These are phyloP conservation scores for Calameuta idolon DNA, from an alignment of 2,888 invertebrate species.

Conservation along the genomic window DNA sequence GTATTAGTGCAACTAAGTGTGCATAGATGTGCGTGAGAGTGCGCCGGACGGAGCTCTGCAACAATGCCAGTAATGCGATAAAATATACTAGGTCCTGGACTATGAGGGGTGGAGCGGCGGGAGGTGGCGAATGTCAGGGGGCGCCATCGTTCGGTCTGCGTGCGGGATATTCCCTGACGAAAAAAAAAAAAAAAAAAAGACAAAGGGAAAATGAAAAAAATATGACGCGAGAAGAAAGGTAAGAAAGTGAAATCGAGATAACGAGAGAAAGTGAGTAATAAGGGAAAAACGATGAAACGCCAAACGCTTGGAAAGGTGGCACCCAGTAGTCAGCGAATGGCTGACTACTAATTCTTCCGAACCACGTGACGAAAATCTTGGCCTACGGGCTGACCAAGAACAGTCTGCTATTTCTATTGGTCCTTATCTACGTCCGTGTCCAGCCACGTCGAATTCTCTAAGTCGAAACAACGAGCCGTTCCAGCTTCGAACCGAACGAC, in stretches of 20 bases:
- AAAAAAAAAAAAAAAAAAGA: too few relatives aligned
- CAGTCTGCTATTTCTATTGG: too few relatives aligned
- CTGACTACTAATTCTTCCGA: too few relatives aligned
- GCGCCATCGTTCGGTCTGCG: too few relatives aligned
- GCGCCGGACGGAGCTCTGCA: constrained; percentile 46
- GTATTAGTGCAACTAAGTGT: constrained; percentile 11
- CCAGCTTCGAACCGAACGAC: constrained; percentile 9
- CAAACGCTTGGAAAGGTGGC: constrained; percentile 19
- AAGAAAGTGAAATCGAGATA: constrained; percentile 1
- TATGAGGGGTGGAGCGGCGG: constrained; percentile 25
- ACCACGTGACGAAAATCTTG: too few relatives aligned
- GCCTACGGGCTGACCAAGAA: too few relatives aligned
- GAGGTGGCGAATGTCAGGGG: constrained; percentile 13
- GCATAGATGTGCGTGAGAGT: constrained; percentile 25
- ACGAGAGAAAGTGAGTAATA: neutral
- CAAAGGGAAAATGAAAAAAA: constrained; percentile 26
- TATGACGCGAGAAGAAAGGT: neutral
- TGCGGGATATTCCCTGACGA: too few relatives aligned
- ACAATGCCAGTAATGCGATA: constrained; percentile 63
- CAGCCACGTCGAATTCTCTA: neutral
- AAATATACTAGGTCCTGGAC: constrained; percentile 55
- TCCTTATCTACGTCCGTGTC: neutral
- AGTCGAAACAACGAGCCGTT: neutral
- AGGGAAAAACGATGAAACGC: constrained; percentile 35
- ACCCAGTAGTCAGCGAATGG: too few relatives aligned